These are phyloP conservation scores for Drosophila carrolli DNA, from an alignment of 1,140 invertebrate genomes.

Conservation along the genomic window DNA sequence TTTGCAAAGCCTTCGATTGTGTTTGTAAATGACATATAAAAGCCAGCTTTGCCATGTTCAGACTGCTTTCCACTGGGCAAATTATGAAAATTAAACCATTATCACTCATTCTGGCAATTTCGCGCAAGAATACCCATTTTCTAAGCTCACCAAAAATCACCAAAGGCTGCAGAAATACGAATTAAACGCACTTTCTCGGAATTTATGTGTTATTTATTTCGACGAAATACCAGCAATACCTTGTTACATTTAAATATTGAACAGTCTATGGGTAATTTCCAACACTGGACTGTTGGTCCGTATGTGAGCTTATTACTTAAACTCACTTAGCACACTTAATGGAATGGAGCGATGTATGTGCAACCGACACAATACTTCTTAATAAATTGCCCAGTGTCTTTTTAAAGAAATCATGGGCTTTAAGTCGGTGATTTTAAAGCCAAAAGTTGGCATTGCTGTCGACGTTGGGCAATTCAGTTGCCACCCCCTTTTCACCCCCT, in stretches of 20 bases:
- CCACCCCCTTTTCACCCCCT: background rate
- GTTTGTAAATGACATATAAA: constrained; percentile 22
- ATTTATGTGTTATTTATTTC: no score
- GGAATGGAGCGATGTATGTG: background rate
- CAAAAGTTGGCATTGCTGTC: constrained; percentile 7
- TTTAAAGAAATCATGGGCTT: background rate
- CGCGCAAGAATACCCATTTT: background rate
- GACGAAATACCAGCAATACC: no score
- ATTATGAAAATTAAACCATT: constrained; percentile 9
- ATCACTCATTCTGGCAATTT: background rate
- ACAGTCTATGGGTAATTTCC: no score
- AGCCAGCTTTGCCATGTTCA: background rate
- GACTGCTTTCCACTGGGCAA: background rate
- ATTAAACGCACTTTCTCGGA: no score
- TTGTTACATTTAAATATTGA: no score
- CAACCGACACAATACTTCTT: background rate
- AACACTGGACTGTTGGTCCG: no score
- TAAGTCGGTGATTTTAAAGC: constrained; percentile 22
- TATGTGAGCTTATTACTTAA: no score
- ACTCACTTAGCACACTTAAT: background rate
- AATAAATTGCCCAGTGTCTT: background rate
- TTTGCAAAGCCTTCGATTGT: constrained; percentile 23
- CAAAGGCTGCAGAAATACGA: no score
- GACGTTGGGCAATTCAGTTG: constrained; percentile 22
- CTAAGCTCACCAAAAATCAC: no score